Percentiles rank a stretch among this genome's conserved stretches.
Evolutionary conservation across 2,888 invertebrate genomes (phyloP).

Genomic region (Tiliacea aurago): DNA sequence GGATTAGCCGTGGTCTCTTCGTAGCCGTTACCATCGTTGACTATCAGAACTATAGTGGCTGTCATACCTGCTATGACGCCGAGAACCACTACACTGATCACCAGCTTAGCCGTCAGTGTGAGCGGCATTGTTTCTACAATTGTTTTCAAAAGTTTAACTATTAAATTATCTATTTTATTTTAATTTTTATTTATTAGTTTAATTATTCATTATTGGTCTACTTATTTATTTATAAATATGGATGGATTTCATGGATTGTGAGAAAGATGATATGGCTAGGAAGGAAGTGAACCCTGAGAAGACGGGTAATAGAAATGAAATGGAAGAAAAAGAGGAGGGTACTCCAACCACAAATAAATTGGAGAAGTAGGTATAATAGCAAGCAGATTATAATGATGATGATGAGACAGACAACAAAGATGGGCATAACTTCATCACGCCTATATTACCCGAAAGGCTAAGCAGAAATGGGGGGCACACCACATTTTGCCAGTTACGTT

Average conservation of each 20-base stretch:
- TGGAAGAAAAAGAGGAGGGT: background rate
- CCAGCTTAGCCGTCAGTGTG: slow-evolving; percentile 77
- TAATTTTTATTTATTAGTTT: too few relatives aligned
- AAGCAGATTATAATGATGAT: background rate
- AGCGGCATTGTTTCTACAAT: slow-evolving; percentile 77
- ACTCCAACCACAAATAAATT: background rate
- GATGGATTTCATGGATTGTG: background rate
- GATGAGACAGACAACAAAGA: background rate
- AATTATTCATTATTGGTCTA: too few relatives aligned
- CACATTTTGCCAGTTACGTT: too few relatives aligned
- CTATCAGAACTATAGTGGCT: slow-evolving; percentile 74
- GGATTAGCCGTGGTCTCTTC: slow-evolving; percentile 16
- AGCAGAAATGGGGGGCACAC: background rate
- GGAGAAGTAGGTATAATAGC: background rate
- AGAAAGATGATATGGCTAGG: background rate
- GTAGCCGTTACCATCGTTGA: slow-evolving; percentile 63
- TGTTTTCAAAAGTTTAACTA: background rate
- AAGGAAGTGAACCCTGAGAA: background rate
- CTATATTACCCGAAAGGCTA: background rate
- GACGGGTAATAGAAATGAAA: background rate
- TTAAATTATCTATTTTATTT: too few relatives aligned
- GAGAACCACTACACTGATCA: slow-evolving; percentile 72
- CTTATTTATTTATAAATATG: too few relatives aligned
- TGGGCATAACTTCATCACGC: background rate
- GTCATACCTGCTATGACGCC: slow-evolving; percentile 79